phyloP scores from a whole-genome alignment of 2,797 vertebrate species.

The Cyclopterus lumpus region DNA sequence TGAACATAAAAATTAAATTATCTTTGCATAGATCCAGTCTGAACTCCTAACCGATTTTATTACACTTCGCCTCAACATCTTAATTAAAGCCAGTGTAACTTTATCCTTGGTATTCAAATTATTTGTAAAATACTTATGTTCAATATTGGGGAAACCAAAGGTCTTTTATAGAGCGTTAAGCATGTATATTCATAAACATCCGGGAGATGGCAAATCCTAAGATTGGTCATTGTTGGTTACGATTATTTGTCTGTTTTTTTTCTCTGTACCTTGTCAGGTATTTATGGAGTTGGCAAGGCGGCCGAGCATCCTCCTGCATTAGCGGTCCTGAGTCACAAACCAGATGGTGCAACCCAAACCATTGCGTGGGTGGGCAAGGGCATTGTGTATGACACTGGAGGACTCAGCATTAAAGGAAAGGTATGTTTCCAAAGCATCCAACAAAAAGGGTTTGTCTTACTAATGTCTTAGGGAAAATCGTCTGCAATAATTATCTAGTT shows the following conservation, averaged over 20 bases:
- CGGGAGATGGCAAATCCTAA: neutral
- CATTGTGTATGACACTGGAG: conserved; percentile 98
- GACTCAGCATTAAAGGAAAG: conserved; percentile 99
- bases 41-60: neutral
- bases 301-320: conserved; percentile 93
- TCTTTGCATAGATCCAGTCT: neutral
- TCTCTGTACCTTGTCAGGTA: conserved; percentile 79
- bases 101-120: neutral
- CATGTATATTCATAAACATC: neutral
- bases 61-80: neutral
- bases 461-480: neutral
- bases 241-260: neutral
- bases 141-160: neutral
- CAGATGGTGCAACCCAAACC: conserved; percentile 95
- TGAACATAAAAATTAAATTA: neutral
- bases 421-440: conserved; percentile 66
- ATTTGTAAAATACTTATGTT: neutral
- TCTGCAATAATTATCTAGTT: neutral
- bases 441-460: neutral
- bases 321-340: conserved; percentile 93
- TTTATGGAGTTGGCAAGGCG: conserved; percentile 97
- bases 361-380: conserved; percentile 99
- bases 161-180: neutral
- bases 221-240: neutral
- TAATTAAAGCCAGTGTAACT: neutral